Conservation (phyloP, 2,888 invertebrate genomes). For the Agrilus mali region DNA sequence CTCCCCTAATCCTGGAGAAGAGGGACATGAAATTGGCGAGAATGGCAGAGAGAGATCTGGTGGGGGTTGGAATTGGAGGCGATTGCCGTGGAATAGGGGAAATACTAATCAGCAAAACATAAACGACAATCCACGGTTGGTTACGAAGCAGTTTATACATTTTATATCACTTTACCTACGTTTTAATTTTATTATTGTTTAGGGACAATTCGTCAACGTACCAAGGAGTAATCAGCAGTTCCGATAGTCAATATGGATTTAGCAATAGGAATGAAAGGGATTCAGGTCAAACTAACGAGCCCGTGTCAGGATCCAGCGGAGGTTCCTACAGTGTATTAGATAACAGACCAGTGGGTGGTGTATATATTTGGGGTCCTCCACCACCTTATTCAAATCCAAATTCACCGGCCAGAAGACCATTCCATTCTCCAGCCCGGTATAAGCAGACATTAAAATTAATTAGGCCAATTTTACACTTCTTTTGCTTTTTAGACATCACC, state of each 20-base stretch:
- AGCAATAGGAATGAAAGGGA: slow-evolving; percentile 36
- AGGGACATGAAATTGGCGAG: slow-evolving; percentile 21
- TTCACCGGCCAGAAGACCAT: slow-evolving; percentile 45
- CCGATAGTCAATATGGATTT: slow-evolving; percentile 75
- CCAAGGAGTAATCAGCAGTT: slow-evolving; percentile 55
- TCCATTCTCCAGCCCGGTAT: slow-evolving; percentile 30
- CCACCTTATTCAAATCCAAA: slow-evolving; percentile 80
- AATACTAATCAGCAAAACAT: slow-evolving; percentile 29
- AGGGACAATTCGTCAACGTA: slow-evolving; percentile 40
- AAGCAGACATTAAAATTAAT: neutral
- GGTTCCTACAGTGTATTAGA: slow-evolving; percentile 44
- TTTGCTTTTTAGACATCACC: slow-evolving; percentile 22
- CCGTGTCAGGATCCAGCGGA: slow-evolving; percentile 30
- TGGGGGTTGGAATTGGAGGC: slow-evolving; percentile 54
- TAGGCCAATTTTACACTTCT: neutral
- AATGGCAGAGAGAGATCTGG: slow-evolving; percentile 25
- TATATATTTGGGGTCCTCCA: slow-evolving; percentile 74
- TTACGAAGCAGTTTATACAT: too few relatives aligned
- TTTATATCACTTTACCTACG: neutral
- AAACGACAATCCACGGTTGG: slow-evolving; percentile 24
- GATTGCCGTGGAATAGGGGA: slow-evolving; percentile 58
- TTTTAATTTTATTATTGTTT: slow-evolving; percentile 2
- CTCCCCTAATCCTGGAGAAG: slow-evolving; percentile 68
- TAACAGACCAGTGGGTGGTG: slow-evolving; percentile 40
- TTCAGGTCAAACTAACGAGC: slow-evolving; percentile 27